phyloP scores from a whole-genome alignment of 2,888 invertebrate genomes.

The Pantelozetes paolii region DNA sequence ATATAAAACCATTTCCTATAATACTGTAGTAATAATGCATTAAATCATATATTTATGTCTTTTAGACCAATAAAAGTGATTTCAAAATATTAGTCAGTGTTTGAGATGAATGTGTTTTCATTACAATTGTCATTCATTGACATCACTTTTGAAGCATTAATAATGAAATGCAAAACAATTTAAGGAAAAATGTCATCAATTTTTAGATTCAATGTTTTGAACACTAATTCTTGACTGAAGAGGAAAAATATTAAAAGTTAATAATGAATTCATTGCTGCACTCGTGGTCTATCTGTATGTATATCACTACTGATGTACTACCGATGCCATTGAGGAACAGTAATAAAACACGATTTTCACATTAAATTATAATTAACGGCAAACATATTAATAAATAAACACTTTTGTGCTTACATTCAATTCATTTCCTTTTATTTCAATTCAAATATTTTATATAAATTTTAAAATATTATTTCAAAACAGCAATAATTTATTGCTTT shows the following conservation, averaged over 20 bases:
- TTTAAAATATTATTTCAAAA: too few species aligned
- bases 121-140: background rate
- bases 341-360: slow-evolving; percentile 10
- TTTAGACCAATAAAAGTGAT: background rate
- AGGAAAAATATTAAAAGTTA: background rate
- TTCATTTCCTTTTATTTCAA: background rate
- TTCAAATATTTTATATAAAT: background rate
- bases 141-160: too few species aligned
- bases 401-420: background rate
- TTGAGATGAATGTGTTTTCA: background rate
- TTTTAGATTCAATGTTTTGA: background rate
- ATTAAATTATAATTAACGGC: slow-evolving; percentile 18
- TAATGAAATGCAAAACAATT: too few species aligned
- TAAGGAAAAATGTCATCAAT: background rate
- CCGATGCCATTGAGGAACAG: background rate
- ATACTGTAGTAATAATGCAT: background rate
- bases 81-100: too few species aligned
- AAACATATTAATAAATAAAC: background rate
- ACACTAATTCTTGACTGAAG: background rate
- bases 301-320: background rate
- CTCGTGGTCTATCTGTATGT: background rate
- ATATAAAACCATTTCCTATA: background rate
- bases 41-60: background rate
- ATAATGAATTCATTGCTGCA: slow-evolving; percentile 25
- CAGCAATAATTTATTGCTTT: too few species aligned